These are phyloP conservation scores for Eufriesea mexicana DNA, from an alignment of 1,140 invertebrate genomes.

Conservation along the genomic window DNA sequence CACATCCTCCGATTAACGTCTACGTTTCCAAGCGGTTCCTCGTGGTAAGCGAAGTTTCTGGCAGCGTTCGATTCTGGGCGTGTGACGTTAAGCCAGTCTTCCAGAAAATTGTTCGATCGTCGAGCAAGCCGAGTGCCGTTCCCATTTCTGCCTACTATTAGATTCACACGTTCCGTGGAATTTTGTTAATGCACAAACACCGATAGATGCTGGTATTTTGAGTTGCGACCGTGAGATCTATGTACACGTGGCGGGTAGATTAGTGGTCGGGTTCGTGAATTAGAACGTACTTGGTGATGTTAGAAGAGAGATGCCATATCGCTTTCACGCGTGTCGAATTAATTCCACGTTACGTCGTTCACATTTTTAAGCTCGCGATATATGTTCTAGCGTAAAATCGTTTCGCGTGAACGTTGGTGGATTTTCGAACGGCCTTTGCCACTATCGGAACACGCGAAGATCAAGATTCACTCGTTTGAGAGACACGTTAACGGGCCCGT, in stretches of 20 bases:
- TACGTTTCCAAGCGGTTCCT: neutral
- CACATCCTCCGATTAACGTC: neutral
- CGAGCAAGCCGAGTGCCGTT: neutral
- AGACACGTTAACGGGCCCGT: neutral
- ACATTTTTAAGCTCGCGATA: no score
- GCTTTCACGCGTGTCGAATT: neutral
- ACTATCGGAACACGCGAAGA: neutral
- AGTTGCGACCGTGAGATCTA: neutral
- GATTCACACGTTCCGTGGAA: neutral
- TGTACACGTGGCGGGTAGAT: neutral
- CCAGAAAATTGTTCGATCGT: conserved; percentile 3
- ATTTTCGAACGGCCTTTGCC: neutral
- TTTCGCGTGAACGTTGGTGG: neutral
- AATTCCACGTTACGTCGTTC: neutral
- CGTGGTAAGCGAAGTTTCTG: neutral
- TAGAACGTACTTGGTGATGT: neutral
- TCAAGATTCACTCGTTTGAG: neutral
- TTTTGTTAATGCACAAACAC: conserved; percentile 8
- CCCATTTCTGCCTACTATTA: conserved; percentile 1
- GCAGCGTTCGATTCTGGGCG: neutral
- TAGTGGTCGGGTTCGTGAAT: neutral
- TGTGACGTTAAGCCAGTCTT: conserved; percentile 11
- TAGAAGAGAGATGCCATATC: neutral
- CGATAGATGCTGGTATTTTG: no score
- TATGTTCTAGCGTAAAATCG: no score